phyloP scores from a whole-genome alignment of 2,797 vertebrate genomes.

The Gallinago nigripennis region DNA sequence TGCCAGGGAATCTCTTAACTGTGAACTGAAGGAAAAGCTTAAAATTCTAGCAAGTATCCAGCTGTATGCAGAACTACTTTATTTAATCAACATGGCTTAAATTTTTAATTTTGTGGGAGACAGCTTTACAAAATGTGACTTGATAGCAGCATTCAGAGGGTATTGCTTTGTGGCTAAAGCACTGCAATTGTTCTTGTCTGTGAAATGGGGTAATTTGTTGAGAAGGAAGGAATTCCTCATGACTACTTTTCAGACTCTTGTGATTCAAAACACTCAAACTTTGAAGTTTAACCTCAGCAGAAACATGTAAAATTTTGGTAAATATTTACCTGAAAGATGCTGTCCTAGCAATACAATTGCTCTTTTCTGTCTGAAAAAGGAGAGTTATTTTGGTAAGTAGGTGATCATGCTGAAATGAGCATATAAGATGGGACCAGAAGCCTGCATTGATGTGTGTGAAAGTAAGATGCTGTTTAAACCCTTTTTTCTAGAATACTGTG shows the following conservation, averaged over 20 bases:
- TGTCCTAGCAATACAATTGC: rapidly evolving
- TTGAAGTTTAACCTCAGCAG: background rate
- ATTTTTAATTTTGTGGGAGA: background rate
- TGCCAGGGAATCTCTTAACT: background rate
- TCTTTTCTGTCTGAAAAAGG: background rate
- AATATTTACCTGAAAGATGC: background rate
- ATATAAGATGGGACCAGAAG: background rate
- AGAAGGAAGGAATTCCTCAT: background rate
- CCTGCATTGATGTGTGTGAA: background rate
- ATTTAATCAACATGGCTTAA: background rate
- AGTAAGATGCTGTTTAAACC: background rate
- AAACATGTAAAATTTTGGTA: background rate
- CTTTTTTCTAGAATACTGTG: background rate
- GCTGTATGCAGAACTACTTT: background rate
- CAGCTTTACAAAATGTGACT: background rate
- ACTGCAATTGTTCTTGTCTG: background rate
- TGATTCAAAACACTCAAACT: background rate
- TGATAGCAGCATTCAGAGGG: background rate
- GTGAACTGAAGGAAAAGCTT: background rate
- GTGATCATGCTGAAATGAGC: background rate
- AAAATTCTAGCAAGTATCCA: background rate
- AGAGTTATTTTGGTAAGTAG: background rate
- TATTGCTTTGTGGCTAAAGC: background rate
- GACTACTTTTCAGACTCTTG: background rate
- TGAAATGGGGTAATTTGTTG: background rate